Conservation (phyloP, 2,113 vertebrate species). For the Nymphicus hollandicus region DNA sequence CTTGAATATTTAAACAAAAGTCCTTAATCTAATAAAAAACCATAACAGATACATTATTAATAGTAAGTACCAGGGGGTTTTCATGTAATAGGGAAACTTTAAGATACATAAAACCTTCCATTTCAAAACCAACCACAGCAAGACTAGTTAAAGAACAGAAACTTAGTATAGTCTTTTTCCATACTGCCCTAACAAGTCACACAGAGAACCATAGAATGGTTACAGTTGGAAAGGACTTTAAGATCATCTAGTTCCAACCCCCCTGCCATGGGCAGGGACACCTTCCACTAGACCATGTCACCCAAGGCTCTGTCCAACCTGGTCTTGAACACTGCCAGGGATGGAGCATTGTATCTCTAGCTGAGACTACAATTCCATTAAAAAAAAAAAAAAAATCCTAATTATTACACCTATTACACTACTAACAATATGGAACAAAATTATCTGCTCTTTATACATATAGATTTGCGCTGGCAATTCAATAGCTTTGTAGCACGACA, state of each 20-base stretch:
- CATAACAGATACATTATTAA: neutral
- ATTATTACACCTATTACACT: neutral
- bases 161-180: neutral
- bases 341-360: neutral
- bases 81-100: neutral
- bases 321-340: neutral
- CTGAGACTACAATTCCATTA: neutral
- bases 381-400: neutral
- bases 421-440: neutral
- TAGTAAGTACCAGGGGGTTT: neutral
- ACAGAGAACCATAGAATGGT: neutral
- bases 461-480: neutral
- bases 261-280: neutral
- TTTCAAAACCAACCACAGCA: neutral
- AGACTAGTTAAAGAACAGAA: neutral
- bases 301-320: neutral
- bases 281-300: neutral
- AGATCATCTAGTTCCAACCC: neutral
- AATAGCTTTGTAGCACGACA: neutral
- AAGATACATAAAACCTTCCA: neutral
- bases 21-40: neutral
- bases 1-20: neutral
- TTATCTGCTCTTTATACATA: neutral
- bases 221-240: neutral
- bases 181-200: neutral